A percentile compares a stretch with the other conserved stretches of the same genome.
Evolutionary conservation across 2,888 invertebrate genomes (phyloP).

Genomic region (Oscheius myriophilus): DNA sequence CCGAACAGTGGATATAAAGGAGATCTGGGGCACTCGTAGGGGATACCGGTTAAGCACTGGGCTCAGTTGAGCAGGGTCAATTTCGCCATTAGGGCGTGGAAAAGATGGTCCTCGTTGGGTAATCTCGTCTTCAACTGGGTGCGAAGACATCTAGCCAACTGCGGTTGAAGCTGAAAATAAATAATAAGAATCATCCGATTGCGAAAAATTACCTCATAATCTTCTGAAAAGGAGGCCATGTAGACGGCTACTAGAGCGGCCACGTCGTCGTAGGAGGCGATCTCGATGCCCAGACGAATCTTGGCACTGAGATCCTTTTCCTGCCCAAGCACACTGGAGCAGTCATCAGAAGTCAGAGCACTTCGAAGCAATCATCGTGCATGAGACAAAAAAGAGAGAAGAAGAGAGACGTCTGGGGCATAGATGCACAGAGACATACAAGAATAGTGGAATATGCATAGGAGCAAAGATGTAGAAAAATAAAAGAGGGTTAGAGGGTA

Average conservation of each 20-base stretch:
- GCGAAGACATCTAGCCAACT: constrained; percentile 18
- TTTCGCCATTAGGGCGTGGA: constrained; percentile 10
- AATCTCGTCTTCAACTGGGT: constrained; percentile 11
- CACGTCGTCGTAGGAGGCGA: constrained; percentile 23
- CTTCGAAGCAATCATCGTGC: constrained; percentile 7
- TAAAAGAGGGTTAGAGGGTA: too few relatives aligned
- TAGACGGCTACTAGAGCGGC: constrained; percentile 28
- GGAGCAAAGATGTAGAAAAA: too few relatives aligned
- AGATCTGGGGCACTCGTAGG: not conserved
- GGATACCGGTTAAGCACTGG: not conserved
- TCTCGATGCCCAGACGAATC: constrained; percentile 16
- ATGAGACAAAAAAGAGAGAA: too few relatives aligned
- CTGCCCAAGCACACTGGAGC: not conserved
- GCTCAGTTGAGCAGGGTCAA: constrained; percentile 14
- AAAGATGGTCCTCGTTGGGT: constrained; percentile 18
- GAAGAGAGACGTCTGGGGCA: too few relatives aligned
- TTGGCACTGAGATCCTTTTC: not conserved
- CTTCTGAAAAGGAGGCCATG: constrained; percentile 15
- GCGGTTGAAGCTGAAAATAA: constrained; percentile 13
- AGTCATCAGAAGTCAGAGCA: constrained; percentile 8
- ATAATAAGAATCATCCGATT: too few relatives aligned
- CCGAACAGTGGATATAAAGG: too few relatives aligned
- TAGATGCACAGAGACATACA: too few relatives aligned
- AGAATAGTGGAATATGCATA: too few relatives aligned
- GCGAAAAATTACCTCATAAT: not conserved